These are phyloP conservation scores for Raja brachyura DNA, from an alignment of 2,113 vertebrate genomes.

Conservation along the genomic window DNA sequence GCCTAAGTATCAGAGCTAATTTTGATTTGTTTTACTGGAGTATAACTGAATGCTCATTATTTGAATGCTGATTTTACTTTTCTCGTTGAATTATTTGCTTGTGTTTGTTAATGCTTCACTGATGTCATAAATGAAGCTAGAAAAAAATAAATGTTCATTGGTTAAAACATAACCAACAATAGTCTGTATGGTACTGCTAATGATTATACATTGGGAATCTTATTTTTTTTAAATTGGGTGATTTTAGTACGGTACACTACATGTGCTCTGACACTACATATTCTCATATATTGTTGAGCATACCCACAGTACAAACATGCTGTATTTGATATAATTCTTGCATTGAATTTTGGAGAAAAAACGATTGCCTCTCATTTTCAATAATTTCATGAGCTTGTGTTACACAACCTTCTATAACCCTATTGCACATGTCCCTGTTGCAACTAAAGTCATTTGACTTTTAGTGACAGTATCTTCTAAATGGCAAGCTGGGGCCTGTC, in stretches of 20 bases:
- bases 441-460: conserved; percentile 47
- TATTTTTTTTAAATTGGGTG: background rate
- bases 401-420: background rate
- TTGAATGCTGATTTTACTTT: conserved; percentile 24
- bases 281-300: background rate
- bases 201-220: background rate
- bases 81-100: background rate
- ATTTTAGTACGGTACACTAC: background rate
- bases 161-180: background rate
- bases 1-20: conserved; percentile 24
- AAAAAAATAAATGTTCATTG: background rate
- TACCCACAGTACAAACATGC: background rate
- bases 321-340: too few relatives aligned
- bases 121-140: background rate
- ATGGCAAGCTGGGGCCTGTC: conserved; percentile 47
- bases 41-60: background rate
- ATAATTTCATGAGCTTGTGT: background rate
- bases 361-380: background rate
- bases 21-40: conserved; percentile 6
- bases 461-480: conserved; percentile 49
- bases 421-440: conserved; percentile 41
- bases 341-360: background rate
- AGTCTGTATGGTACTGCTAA: background rate
- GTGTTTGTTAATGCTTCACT: conserved; percentile 27
- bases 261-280: background rate